Evolutionary conservation across 2,888 invertebrate species (phyloP).

Genomic region (Enchytraeus crypticus): DNA sequence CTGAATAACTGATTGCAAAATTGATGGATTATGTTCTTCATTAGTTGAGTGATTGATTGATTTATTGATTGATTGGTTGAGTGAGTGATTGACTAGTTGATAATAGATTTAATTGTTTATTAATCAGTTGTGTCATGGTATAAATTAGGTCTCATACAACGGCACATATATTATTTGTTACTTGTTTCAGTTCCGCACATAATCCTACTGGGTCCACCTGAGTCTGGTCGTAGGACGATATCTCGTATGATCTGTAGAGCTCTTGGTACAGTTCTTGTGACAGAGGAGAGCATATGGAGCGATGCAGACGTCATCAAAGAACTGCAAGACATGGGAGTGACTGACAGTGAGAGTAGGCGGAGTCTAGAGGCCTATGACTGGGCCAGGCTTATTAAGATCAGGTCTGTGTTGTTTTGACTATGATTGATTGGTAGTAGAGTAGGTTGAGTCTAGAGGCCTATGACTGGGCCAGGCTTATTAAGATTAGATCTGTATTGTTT

Average conservation of each 20-base stretch:
- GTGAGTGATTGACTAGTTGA: too few relatives aligned
- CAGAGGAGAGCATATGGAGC: conserved; percentile 36
- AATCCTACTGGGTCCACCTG: conserved; percentile 46
- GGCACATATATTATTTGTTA: too few relatives aligned
- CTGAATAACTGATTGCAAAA: too few relatives aligned
- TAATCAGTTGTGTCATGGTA: too few relatives aligned
- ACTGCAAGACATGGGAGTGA: conserved; percentile 33
- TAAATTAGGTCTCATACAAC: too few relatives aligned
- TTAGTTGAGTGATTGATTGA: too few relatives aligned
- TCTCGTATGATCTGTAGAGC: conserved; percentile 42
- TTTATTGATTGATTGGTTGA: too few relatives aligned
- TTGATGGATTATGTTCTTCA: too few relatives aligned
- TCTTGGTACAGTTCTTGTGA: conserved; percentile 40
- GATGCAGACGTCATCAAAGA: conserved; percentile 40
- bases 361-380: conserved; percentile 40
- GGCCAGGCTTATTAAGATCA: conserved; percentile 38
- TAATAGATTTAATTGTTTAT: too few relatives aligned
- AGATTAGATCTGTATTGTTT: too few relatives aligned
- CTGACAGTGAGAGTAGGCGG: conserved; percentile 13
- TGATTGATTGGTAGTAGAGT: too few relatives aligned
- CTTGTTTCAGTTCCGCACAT: conserved; percentile 48
- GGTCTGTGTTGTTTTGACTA: too few relatives aligned
- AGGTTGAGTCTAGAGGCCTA: conserved; percentile 36
- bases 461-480: conserved; percentile 42
- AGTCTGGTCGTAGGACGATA: conserved; percentile 45